phyloP scores from a whole-genome alignment of 2,113 vertebrate genomes.

The Gobiocypris rarus region DNA sequence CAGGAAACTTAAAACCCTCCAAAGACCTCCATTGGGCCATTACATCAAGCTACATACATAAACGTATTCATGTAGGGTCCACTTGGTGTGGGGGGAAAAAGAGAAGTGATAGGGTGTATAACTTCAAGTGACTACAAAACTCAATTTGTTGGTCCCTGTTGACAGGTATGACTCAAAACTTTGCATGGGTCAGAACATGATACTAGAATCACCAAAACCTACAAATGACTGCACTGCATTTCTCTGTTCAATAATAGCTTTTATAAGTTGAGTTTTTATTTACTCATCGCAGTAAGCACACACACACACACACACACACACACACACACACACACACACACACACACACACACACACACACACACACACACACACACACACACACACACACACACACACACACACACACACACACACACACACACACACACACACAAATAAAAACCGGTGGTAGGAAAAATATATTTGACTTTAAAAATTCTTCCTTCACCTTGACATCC shows the following conservation, averaged over 20 bases:
- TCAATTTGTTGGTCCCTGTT: background rate
- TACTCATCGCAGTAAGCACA: background rate
- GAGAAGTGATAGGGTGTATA: background rate
- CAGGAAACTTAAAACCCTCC: constrained; percentile 42
- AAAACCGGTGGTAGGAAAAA: background rate
- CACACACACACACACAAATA: background rate
- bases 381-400: background rate
- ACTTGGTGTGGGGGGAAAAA: background rate
- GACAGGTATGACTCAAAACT: background rate
- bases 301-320: background rate
- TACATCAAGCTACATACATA: constrained; percentile 36
- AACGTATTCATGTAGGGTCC: constrained; percentile 28
- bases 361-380: background rate
- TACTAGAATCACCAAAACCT: background rate
- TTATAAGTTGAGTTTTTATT: background rate
- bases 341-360: too few species aligned
- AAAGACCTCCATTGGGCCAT: constrained; percentile 35
- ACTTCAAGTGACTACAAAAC: background rate
- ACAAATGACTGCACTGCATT: background rate
- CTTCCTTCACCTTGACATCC: constrained; percentile 1
- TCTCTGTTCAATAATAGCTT: background rate
- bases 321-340: too few species aligned
- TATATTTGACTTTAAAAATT: background rate
- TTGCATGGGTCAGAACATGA: background rate
- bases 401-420: background rate